Conservation (phyloP, 2,888 invertebrate species). For the Brachylomia viminalis region DNA sequence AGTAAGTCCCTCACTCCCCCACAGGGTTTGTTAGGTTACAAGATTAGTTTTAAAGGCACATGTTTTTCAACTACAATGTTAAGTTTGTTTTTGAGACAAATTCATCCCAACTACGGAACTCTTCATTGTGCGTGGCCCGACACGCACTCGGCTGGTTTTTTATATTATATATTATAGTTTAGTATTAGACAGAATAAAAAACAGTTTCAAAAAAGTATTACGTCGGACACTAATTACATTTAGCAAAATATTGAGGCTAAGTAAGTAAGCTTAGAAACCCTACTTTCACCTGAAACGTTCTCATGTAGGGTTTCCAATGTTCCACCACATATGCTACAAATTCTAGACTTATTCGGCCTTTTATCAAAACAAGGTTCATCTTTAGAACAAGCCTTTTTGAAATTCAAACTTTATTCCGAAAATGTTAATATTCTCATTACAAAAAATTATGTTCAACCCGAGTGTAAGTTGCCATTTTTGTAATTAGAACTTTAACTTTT, state of each 20-base stretch:
- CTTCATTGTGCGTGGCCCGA: too few species aligned
- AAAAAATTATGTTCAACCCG: too few species aligned
- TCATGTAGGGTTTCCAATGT: constrained; percentile 26
- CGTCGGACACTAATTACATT: constrained; percentile 3
- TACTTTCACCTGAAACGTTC: constrained; percentile 11
- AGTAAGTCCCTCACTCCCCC: constrained; percentile 65
- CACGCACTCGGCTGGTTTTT: too few species aligned
- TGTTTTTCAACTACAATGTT: too few species aligned
- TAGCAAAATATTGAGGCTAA: constrained; percentile 34
- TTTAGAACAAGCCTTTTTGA: not conserved
- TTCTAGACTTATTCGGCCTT: not conserved
- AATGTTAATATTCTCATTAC: too few species aligned
- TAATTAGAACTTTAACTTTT: too few species aligned
- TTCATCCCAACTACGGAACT: too few species aligned
- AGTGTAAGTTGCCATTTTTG: too few species aligned
- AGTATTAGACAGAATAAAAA: too few species aligned
- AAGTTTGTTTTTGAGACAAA: too few species aligned
- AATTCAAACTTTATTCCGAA: not conserved
- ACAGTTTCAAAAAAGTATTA: not conserved
- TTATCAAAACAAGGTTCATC: not conserved
- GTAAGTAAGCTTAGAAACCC: constrained; percentile 40
- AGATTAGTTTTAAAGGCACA: not conserved
- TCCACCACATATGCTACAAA: not conserved
- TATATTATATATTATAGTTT: too few species aligned
- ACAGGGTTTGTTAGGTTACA: not conserved